A percentile compares a stretch with the other conserved stretches of the same genome.
phyloP scores from a whole-genome alignment of 2,113 vertebrate genomes.

The Fregetta grallaria region DNA sequence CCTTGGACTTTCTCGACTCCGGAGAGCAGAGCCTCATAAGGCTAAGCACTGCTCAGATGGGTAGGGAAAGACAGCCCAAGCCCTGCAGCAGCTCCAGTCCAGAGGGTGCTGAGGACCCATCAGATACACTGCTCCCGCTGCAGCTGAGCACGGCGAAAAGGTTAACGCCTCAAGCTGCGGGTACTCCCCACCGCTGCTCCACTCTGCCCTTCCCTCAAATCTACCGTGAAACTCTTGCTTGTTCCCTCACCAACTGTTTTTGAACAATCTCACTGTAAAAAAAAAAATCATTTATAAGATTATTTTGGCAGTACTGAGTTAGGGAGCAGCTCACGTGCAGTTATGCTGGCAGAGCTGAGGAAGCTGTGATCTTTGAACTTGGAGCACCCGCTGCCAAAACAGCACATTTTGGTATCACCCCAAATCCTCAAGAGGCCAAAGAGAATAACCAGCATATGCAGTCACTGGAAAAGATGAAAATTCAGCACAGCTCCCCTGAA shows the following conservation, averaged over 20 bases:
- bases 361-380: not conserved
- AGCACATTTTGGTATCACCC: not conserved
- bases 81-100: not conserved
- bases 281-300: too few species aligned
- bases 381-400: not conserved
- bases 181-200: not conserved
- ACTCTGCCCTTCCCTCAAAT: fast-evolving
- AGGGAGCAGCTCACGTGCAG: not conserved
- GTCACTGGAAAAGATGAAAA: not conserved
- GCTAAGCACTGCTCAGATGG: not conserved
- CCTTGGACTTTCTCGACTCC: not conserved
- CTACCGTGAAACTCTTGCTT: too few species aligned
- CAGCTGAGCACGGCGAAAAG: not conserved
- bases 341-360: not conserved
- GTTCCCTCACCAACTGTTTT: not conserved
- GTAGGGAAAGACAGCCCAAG: not conserved
- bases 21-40: not conserved
- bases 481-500: not conserved
- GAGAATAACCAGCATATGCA: not conserved
- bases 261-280: not conserved
- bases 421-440: not conserved
- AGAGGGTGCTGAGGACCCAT: not conserved
- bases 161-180: not conserved
- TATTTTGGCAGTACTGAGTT: not conserved
- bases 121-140: not conserved